phyloP scores from a whole-genome alignment of 2,888 invertebrate genomes.

The Drosophila mimetica region DNA sequence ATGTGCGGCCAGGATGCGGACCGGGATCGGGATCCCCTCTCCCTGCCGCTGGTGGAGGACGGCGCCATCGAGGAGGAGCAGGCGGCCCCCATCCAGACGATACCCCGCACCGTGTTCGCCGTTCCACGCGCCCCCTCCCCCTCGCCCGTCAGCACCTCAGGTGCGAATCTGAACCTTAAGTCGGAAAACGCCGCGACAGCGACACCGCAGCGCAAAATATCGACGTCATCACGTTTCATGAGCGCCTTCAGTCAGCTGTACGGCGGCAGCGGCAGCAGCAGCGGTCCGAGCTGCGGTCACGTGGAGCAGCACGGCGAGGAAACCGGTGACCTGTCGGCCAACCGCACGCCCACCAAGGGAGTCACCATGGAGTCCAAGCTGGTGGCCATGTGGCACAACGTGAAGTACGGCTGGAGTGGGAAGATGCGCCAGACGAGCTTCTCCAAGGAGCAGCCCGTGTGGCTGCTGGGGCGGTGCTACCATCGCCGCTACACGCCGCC shows the following conservation, averaged over 20 bases:
- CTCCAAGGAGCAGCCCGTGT: constrained; percentile 94
- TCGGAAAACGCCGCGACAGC: constrained; percentile 60
- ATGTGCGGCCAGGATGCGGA: constrained; percentile 24
- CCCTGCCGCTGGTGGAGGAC: constrained; percentile 54
- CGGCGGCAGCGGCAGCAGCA: constrained; percentile 55
- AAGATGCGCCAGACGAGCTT: constrained; percentile 90
- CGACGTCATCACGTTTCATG: constrained; percentile 83
- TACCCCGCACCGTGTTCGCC: constrained; percentile 51
- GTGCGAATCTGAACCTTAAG: constrained; percentile 53
- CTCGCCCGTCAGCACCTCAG: constrained; percentile 37
- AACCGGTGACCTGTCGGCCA: constrained; percentile 71
- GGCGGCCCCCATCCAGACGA: constrained; percentile 78
- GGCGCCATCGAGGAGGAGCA: constrained; percentile 80
- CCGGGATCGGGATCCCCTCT: constrained; percentile 16
- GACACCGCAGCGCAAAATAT: constrained; percentile 84
- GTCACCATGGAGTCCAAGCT: constrained; percentile 90
- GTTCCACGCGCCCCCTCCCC: constrained; percentile 32
- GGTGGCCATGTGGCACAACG: constrained; percentile 95
- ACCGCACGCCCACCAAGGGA: constrained; percentile 85
- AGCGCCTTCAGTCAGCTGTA: constrained; percentile 84
- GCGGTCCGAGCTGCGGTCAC: constrained; percentile 49
- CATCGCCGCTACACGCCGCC: constrained; percentile 89
- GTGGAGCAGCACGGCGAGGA: constrained; percentile 61
- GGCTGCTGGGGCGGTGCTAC: constrained; percentile 93
- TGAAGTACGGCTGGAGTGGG: constrained; percentile 94